Evolutionary conservation across 2,797 vertebrate genomes (phyloP).

Genomic region (Parauchenoglanis punctatus): DNA sequence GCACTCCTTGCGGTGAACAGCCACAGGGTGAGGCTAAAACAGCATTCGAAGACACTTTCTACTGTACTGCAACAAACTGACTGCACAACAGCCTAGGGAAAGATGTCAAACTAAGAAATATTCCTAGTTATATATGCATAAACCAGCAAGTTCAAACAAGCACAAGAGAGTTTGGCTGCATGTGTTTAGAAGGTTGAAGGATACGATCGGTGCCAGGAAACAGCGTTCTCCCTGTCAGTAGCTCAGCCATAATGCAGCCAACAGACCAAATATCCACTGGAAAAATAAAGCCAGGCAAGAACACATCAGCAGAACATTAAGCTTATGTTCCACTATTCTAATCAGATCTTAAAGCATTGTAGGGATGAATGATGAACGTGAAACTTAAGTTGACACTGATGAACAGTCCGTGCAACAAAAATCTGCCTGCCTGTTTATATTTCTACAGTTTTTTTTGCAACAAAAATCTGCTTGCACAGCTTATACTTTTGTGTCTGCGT

Average conservation of each 20-base stretch:
- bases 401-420: background rate
- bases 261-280: constrained; percentile 99
- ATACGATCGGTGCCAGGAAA: constrained; percentile 99
- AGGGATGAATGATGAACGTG: background rate
- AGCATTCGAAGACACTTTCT: background rate
- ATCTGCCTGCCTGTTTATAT: too few relatives aligned
- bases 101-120: background rate
- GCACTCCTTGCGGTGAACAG: constrained; percentile 24
- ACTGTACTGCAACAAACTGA: background rate
- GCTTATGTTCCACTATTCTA: background rate
- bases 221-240: constrained; percentile 93
- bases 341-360: background rate
- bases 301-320: constrained; percentile 22
- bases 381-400: background rate
- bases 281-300: constrained; percentile 51
- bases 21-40: constrained; percentile 20
- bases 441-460: background rate
- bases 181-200: constrained; percentile 76
- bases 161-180: background rate
- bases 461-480: background rate
- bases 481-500: background rate
- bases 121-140: background rate
- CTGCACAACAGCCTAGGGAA: background rate
- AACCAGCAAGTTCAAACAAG: constrained; percentile 17
- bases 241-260: constrained; percentile 99